Evolutionary conservation across 2,797 vertebrate species (phyloP).

Genomic region (Etheostoma nigrum): DNA sequence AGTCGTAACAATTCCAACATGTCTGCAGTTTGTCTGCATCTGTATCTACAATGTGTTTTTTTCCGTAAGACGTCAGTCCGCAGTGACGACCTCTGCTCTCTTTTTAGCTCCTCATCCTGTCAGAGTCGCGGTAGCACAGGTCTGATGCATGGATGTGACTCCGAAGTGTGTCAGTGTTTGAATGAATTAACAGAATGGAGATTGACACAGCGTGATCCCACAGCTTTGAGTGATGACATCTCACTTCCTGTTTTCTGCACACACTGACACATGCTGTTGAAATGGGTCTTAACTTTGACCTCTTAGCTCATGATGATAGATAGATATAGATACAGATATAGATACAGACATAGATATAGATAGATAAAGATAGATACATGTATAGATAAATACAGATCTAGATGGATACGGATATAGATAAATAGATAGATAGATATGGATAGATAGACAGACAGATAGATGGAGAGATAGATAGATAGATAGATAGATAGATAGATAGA

Average conservation of each 20-base stretch:
- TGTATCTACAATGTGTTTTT: background rate
- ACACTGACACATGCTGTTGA: constrained; percentile 49
- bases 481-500: no score
- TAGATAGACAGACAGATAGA: no score
- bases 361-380: no score
- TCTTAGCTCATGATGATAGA: background rate
- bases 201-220: constrained; percentile 45
- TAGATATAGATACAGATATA: no score
- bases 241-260: constrained; percentile 59
- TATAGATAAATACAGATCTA: no score
- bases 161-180: constrained; percentile 54
- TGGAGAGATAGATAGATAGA: no score
- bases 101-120: constrained; percentile 74
- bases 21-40: background rate
- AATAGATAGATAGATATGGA: no score
- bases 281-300: constrained; percentile 51
- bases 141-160: constrained; percentile 79
- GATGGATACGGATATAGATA: no score
- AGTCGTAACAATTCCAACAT: constrained; percentile 19
- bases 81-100: constrained; percentile 67
- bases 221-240: constrained; percentile 49
- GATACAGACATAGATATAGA: no score
- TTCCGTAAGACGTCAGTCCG: constrained; percentile 1
- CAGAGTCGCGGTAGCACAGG: constrained; percentile 75
- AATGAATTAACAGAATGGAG: constrained; percentile 55